phyloP scores from a whole-genome alignment of 2,888 invertebrate species.

The Hipparchia semele region DNA sequence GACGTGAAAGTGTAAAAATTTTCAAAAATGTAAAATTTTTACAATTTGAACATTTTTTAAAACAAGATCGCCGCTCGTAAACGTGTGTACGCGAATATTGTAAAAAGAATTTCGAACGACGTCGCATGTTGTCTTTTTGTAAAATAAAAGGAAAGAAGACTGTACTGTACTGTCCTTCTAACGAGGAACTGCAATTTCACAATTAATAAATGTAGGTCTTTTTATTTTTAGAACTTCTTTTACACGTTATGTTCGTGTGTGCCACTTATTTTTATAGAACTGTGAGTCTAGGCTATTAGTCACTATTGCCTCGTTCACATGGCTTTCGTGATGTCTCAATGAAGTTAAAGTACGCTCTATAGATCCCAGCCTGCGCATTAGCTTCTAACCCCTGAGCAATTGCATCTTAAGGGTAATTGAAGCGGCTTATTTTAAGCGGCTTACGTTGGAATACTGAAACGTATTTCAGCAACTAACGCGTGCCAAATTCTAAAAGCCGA shows the following conservation, averaged over 20 bases:
- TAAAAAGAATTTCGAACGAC: slow-evolving; percentile 1
- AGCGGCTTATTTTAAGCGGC: no score
- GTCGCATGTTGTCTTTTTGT: background rate
- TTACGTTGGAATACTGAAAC: no score
- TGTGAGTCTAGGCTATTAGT: no score
- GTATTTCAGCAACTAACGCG: no score
- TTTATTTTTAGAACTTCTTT: background rate
- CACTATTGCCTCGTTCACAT: no score
- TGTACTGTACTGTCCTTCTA: background rate
- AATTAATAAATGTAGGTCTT: slow-evolving; percentile 1
- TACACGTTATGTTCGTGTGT: background rate
- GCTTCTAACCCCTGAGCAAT: no score
- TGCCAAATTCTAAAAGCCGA: no score
- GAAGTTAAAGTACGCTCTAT: no score
- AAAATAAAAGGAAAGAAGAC: background rate
- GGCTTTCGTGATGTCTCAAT: no score
- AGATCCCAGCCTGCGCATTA: no score
- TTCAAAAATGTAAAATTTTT: slow-evolving; percentile 11
- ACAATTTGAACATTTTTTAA: slow-evolving; percentile 3
- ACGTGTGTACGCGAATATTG: slow-evolving; percentile 3
- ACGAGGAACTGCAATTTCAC: background rate
- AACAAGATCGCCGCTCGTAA: slow-evolving; percentile 2
- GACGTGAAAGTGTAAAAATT: slow-evolving; percentile 11
- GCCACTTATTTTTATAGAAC: background rate
- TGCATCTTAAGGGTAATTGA: no score